Base-by-base conservation (phyloP, 2,888 invertebrate genomes). In the Cheilosia urbana region DNA sequence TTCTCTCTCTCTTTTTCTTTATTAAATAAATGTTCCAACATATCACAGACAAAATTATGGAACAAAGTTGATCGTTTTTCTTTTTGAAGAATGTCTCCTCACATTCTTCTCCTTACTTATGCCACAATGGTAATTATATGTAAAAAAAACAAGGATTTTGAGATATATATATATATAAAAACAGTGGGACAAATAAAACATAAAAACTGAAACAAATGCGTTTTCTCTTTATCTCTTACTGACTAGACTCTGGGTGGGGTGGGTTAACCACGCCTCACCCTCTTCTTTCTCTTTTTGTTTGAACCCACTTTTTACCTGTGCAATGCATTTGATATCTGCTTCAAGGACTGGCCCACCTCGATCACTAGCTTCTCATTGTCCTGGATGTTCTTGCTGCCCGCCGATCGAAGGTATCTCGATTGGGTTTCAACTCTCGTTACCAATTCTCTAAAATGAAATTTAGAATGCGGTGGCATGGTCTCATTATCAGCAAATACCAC, bases 361-460 rank as follows among this genome's bases (percentile, higher is more conserved):
- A 94, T 93, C 88, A 96, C 94, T 89, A 95, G 93, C 89, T 95
- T 94, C 88, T 95, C 93, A 92, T 94, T 95, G 91, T 96, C 96
- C 79, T 95, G 93, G 65, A 94, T 94, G 91, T 96, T 96, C 89
- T 95, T 94, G 73, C 94, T 94, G 72, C 95, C 95, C 6, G 95
- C 95, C 53, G 95, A 94, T 71, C 96, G 93, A 87, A 96, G 91
- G 89, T 94, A 94, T 87, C 95, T 93, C 37, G 95, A 95, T 90
- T 96, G 95, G 15, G 93, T 93, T 90, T 96, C 96, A 66, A 96
- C 93, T 57, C 95, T 93, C 4, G 94, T 94, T 30, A 96, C 93
- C 83, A 96, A 92, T 91, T 96, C 96, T 51, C 97, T 95, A 90
- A 97, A 96, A 89, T 97, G 96, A 92, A 98, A 97, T 90, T 98